These are phyloP conservation scores for Pollenia amentaria DNA, from an alignment of 2,888 invertebrate species.

Conservation along the genomic window DNA sequence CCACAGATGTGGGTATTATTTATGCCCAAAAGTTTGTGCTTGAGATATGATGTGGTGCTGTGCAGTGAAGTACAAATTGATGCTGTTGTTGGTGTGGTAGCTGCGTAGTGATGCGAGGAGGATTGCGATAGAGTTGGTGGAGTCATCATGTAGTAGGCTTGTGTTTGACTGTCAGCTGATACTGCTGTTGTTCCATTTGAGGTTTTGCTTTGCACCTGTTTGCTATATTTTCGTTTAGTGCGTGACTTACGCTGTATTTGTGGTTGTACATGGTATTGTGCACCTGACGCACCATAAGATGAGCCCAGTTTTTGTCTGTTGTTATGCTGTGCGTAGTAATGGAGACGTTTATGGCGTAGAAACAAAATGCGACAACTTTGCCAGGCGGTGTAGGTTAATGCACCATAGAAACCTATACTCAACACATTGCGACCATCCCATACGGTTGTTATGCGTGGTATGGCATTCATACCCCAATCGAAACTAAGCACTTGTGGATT, in stretches of 20 bases:
- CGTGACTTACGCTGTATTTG: constrained; percentile 83
- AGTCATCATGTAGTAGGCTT: constrained; percentile 62
- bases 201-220: constrained; percentile 70
- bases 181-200: constrained; percentile 57
- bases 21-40: constrained; percentile 69
- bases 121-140: constrained; percentile 49
- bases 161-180: constrained; percentile 41
- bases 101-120: constrained; percentile 55
- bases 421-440: constrained; percentile 92
- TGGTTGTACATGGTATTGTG: constrained; percentile 78
- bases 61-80: constrained; percentile 29
- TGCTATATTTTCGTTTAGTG: constrained; percentile 81
- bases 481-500: constrained; percentile 96
- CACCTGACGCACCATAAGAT: constrained; percentile 44
- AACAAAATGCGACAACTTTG: constrained; percentile 78
- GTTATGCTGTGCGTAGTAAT: constrained; percentile 34
- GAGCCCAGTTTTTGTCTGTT: constrained; percentile 14
- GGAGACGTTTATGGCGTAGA: constrained; percentile 66
- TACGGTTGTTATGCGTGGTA: constrained; percentile 92
- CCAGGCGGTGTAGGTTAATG: constrained; percentile 81
- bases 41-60: constrained; percentile 60
- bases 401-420: constrained; percentile 90
- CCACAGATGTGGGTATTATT: constrained; percentile 85
- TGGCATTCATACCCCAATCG: constrained; percentile 99
- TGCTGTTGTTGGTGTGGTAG: constrained; percentile 67